A percentile compares a stretch with the other conserved stretches of the same genome.
phyloP scores from a whole-genome alignment of 2,888 invertebrate species.

The Mamestra brassicae region DNA sequence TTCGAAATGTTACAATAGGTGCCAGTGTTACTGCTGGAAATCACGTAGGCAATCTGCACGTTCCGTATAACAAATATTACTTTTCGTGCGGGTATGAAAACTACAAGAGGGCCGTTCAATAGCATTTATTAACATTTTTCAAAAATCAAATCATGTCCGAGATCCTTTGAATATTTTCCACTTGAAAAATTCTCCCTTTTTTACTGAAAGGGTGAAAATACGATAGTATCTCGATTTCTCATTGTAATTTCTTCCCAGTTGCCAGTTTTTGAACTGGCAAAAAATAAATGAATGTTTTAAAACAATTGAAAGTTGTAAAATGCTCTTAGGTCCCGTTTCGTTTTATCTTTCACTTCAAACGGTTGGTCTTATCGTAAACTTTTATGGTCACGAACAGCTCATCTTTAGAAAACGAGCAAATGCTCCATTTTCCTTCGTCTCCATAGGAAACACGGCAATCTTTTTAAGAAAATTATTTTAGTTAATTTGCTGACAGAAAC shows the following conservation, averaged over 20 bases:
- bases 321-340: neutral
- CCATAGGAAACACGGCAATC: neutral
- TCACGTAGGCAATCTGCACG: constrained; percentile 14
- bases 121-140: no score
- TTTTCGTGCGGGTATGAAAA: neutral
- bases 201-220: neutral
- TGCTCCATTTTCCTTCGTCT: neutral
- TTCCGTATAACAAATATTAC: neutral
- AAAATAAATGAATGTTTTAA: neutral
- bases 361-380: constrained; percentile 31
- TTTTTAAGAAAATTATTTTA: neutral
- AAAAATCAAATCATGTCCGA: no score
- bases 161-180: no score
- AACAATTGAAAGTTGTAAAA: constrained; percentile 30
- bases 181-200: no score
- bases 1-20: neutral
- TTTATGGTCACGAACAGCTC: constrained; percentile 17
- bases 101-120: no score
- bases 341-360: constrained; percentile 22
- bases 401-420: constrained; percentile 6
- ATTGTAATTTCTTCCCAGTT: neutral
- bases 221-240: neutral
- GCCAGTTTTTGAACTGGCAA: neutral
- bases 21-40: neutral
- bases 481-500: no score